A percentile compares a stretch with the other conserved stretches of the same genome.
phyloP scores from a whole-genome alignment of 2,888 invertebrate species.

The Carpatolechia fugitivella region DNA sequence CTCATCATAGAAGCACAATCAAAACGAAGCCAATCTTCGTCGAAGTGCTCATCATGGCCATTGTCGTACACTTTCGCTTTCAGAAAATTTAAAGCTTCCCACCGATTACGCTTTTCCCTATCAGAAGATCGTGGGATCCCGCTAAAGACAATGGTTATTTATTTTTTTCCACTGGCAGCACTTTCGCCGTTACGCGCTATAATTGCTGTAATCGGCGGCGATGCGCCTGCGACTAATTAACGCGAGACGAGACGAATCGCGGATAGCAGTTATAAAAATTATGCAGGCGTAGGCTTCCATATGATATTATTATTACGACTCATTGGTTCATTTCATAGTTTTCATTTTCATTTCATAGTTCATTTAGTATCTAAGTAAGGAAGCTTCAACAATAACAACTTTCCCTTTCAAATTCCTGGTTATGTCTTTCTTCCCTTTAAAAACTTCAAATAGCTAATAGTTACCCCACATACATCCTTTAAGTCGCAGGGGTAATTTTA shows the following conservation, averaged over 20 bases:
- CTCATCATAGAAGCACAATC: constrained; percentile 20
- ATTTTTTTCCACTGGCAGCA: constrained; percentile 57
- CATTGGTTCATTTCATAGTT: not conserved
- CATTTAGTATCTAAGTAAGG: no score
- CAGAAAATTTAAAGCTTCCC: constrained; percentile 60
- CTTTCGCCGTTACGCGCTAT: constrained; percentile 65
- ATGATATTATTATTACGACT: not conserved
- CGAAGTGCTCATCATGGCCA: constrained; percentile 33
- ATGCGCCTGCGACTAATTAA: constrained; percentile 43
- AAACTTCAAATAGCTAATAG: no score
- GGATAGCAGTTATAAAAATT: not conserved
- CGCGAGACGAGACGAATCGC: constrained; percentile 4
- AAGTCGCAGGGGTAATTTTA: no score
- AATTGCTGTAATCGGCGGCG: constrained; percentile 49
- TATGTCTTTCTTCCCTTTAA: no score
- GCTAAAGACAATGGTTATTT: constrained; percentile 63
- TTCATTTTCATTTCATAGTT: not conserved
- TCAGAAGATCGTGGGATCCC: constrained; percentile 71
- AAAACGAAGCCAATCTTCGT: not conserved
- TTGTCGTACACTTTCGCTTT: constrained; percentile 69
- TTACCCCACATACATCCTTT: no score
- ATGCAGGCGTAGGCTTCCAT: constrained; percentile 1
- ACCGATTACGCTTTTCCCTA: constrained; percentile 72
- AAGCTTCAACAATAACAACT: no score
- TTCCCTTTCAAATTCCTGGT: no score